Evolutionary conservation across 2,113 vertebrate species (phyloP), one percentile per base, ranked within the genome.

Genomic region (Phycodurus eques): DNA sequence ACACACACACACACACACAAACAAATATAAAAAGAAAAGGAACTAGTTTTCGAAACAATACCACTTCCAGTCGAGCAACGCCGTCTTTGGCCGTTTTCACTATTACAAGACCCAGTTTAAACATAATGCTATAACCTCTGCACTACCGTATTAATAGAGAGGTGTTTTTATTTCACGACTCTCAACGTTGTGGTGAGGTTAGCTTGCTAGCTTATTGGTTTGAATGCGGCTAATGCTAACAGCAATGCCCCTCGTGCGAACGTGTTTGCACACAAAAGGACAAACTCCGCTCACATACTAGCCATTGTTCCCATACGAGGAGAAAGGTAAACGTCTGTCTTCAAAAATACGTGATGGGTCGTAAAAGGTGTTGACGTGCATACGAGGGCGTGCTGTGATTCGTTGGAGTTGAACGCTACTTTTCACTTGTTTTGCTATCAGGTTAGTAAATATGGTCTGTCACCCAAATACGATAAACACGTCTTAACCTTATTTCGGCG

Each of bases 171-270:
- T 19, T 19, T 19, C 15, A 53, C 19, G 33, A 35, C 31, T 8
- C 59, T 19, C 44, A 27, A 47, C 39, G 61, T 22, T 31, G 20
- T 65, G 27, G 35, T 27, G 2, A 10, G n/a, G 20, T 66, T 66
- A 31, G 44, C 11, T 14, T 65, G 63, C 22, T 47, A 17, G 43
- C 27, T 44, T 47, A 27, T 66, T 66, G 31, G 44, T 31, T 17
- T 17, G n/a, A 47, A 31, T 14, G 44, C 64, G 31, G 64, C n/a
- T 65, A 65, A 65, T 47, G 64, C 64, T 66, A 66, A 47, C 44
- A 47, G 47, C 64, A 35, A 5, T 66, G 6, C 64, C 44, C 27
- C 27, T 20, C 22, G 13, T 47, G 19, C 4, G 14, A 31, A 20
- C 12, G 11, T 31, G 27, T 66, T 31, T 22, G 43, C 14, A 27